phyloP scores from a whole-genome alignment of 2,797 vertebrate genomes.

The Chelidonichthys spinosus region DNA sequence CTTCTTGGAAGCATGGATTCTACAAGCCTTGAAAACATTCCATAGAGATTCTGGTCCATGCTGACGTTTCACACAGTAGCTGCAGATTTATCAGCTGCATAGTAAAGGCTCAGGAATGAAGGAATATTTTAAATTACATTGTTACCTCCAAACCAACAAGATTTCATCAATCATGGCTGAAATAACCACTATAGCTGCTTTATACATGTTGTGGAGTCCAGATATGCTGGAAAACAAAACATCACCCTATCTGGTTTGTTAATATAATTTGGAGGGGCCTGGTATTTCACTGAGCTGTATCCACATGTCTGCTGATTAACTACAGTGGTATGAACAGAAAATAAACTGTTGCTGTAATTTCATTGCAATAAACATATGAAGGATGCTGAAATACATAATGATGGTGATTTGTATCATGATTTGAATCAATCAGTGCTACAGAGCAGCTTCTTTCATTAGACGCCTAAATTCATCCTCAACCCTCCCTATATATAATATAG shows the following conservation, averaged over 20 bases:
- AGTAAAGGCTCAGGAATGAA: background rate
- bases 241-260: background rate
- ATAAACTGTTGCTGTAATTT: background rate
- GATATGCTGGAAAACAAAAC: background rate
- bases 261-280: background rate
- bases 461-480: too few species aligned
- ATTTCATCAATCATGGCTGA: background rate
- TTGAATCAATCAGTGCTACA: too few species aligned
- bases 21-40: background rate
- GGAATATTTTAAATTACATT: background rate
- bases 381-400: too few species aligned
- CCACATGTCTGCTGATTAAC: background rate
- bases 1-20: background rate
- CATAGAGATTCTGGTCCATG: background rate
- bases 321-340: background rate
- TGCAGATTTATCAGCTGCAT: background rate
- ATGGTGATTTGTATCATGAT: too few species aligned
- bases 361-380: background rate
- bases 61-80: background rate
- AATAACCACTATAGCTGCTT: background rate
- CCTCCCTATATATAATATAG: too few species aligned
- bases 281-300: background rate
- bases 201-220: background rate
- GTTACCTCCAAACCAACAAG: background rate
- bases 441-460: too few species aligned